Evolutionary conservation across 1,140 invertebrate species (phyloP), one percentile per base, ranked within the genome.

Genomic region (Sminthurides bifidus): DNA sequence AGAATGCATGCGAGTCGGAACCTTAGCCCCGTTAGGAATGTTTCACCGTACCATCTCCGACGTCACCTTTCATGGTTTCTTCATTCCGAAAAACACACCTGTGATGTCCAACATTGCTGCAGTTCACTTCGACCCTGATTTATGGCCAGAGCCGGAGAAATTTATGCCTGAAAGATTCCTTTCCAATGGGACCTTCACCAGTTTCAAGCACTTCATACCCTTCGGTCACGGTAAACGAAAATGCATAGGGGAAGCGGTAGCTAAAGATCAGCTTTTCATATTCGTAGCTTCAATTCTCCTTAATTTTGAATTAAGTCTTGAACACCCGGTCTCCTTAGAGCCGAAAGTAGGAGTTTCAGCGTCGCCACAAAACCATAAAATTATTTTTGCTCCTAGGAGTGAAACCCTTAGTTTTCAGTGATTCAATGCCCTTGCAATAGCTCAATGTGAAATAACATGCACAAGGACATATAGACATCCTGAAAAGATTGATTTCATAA

Each of bases 11-110:
- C 24, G 60, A 29, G 52, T 27, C 31, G 52, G 41, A 27, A 51
- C 60, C 29, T 29, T 59, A 15, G 37, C 52, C 27, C 60, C 60
- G 14, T 17, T 56, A 26, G 57, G 57, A 37, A 38, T 60, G 24
- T 6, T 59, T 2, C 60, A 61, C 29, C 17, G n/a, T 2, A 60
- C 84, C 0, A 78, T 73, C 61, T 43, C 46, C 29, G 77, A 87
- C 21, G 54, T 66, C 2, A 52, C 44, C 12, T 48, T 71, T 19
- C 45, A 57, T 12, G 68, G 70, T 6, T 70, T 67, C 52, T 27
- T 52, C 4, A 67, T 74, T 33, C 72, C 71, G 8, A 65, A 66
- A 46, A 68, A 65, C 29, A 59, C 70, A 10, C 62, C 68, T 2
- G 63, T 74, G 8, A 57, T 73, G 0, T 66, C 69, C 3, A 74